phyloP scores from a whole-genome alignment of 2,113 vertebrate genomes.

The Sceloporus undulatus region DNA sequence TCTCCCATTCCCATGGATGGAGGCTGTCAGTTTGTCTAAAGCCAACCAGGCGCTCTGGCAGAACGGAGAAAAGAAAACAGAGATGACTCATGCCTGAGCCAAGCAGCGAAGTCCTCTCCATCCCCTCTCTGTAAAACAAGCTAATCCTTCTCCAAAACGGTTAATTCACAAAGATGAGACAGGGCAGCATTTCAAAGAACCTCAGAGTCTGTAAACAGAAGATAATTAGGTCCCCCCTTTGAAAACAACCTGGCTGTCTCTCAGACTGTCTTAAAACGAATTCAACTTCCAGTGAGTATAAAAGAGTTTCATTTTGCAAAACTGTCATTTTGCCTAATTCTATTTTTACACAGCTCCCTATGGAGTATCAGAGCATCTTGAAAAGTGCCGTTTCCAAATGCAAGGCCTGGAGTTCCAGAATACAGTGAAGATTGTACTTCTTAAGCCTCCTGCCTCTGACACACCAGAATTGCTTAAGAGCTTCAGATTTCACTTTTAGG shows the following conservation, averaged over 20 bases:
- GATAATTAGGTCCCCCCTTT: not conserved
- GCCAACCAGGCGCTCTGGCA: conserved; percentile 16
- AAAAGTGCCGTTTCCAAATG: not conserved
- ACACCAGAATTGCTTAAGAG: conserved; percentile 9
- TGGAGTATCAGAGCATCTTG: conserved; percentile 10
- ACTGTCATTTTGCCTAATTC: not conserved
- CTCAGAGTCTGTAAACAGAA: conserved; percentile 1
- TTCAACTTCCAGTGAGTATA: not conserved
- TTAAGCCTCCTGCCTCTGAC: conserved; percentile 1
- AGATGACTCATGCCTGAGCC: not conserved
- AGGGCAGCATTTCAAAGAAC: not conserved
- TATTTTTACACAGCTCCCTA: not conserved
- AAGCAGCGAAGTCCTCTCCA: not conserved
- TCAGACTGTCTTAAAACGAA: not conserved
- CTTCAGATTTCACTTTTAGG: conserved; percentile 18
- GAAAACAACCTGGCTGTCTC: not conserved
- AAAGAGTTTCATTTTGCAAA: not conserved
- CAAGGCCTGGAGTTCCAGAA: not conserved
- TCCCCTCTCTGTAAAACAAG: not conserved
- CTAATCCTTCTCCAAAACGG: not conserved
- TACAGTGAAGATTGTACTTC: not conserved
- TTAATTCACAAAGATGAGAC: not conserved
- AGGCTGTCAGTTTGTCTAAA: not conserved
- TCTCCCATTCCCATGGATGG: not conserved
- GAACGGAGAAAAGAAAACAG: conserved; percentile 11